Base-by-base conservation (phyloP, 2,888 invertebrate species). In the Lissonota sp. region DNA sequence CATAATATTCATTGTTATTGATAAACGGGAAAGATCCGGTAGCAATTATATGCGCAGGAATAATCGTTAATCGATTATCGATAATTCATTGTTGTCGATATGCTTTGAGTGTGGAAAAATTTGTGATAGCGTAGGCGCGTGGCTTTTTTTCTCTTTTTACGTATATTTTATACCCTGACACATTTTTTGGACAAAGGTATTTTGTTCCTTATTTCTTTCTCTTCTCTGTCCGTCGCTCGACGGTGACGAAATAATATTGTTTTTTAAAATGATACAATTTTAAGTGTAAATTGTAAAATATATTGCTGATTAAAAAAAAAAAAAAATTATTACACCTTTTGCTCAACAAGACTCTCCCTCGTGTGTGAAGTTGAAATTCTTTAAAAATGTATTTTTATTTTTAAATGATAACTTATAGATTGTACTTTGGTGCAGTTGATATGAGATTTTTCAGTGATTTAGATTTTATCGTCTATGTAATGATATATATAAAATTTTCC, bases 81-180 rank as follows among this genome's bases (percentile, higher is more conserved):
- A 82, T 82, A 79, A 78, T 84, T 82, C 83, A 84, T 84, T 84
- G 83, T 82, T 82, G 77, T 84, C 82, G 83, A 84, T 84, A 84
- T 84, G 82, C 82, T 67, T 83, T 51, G 58, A 73, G 63, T 71
- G 16, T 37, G 57, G 39, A 73, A 57, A 66, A 14, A 53, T 53
- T 53, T 72, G 51, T 51, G 58, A 4, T 12, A 74, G 49, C 6
- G 37, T 40, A 57, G 55, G n/a, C 64, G 64, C 64, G 37, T 53
- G 12, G 40, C 14, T 69, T 14, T 44, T 53, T 42, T 62, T 8
- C 12, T 12, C 46, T 62, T n/a, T 72, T 7, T 40, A 7, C 39
- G 10, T 26, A 8, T 53, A 6, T 7, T 12, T 63, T 40, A n/a
- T n/a, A 26, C 26, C 26, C 26, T 26, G 26, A 26, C 26, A n/a